phyloP scores from a whole-genome alignment of 2,888 invertebrate genomes.

The Platerodrilus igneus region DNA sequence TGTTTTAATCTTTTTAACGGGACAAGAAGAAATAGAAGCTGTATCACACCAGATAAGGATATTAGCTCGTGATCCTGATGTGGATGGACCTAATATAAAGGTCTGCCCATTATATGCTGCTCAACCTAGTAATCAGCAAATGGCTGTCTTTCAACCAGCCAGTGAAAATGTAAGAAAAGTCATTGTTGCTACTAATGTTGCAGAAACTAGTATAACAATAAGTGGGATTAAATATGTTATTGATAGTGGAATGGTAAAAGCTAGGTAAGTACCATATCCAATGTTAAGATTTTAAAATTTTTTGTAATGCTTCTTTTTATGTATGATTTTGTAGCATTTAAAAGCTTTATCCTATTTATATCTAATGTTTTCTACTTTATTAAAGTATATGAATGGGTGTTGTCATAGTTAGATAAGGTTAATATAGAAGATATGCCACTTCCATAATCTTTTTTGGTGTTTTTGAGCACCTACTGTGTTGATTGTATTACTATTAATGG shows the following conservation, averaged over 20 bases:
- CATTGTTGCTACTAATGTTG: constrained; percentile 93
- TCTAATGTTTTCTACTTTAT: too few species aligned
- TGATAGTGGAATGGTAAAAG: constrained; percentile 89
- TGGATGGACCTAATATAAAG: constrained; percentile 62
- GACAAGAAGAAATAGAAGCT: constrained; percentile 96
- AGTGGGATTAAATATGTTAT: constrained; percentile 86
- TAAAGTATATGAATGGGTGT: too few species aligned
- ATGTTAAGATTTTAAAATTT: too few species aligned
- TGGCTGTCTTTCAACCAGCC: constrained; percentile 76
- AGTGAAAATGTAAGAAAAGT: constrained; percentile 79
- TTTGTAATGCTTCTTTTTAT: too few species aligned
- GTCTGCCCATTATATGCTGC: constrained; percentile 90
- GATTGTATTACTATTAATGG: too few species aligned
- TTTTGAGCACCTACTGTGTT: too few species aligned
- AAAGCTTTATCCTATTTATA: too few species aligned
- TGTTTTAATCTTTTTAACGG: constrained; percentile 89
- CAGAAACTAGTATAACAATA: constrained; percentile 96
- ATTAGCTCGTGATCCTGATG: constrained; percentile 62
- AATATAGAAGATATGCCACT: too few species aligned
- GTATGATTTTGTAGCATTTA: too few species aligned
- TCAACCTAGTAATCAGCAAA: constrained; percentile 78
- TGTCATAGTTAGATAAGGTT: too few species aligned
- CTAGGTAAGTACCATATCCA: constrained; percentile 56
- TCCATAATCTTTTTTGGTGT: too few species aligned
- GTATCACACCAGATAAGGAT: constrained; percentile 69